A percentile compares a stretch with the other conserved stretches of the same genome.
Evolutionary conservation across 2,113 vertebrate species (phyloP).

Genomic region (Halcyon malimbica): DNA sequence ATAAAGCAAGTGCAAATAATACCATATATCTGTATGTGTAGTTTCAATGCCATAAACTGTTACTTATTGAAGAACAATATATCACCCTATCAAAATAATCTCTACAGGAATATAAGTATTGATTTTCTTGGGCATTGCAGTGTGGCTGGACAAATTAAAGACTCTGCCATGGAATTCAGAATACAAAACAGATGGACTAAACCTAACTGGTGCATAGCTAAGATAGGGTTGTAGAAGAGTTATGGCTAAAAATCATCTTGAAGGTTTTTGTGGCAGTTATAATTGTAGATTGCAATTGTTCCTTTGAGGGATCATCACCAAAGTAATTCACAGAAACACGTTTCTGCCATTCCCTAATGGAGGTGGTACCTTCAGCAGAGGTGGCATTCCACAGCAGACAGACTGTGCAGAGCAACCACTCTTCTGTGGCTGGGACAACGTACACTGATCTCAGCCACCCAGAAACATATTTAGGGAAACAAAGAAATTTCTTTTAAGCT

Average conservation of each 20-base stretch:
- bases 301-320: background rate
- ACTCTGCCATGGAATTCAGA: background rate
- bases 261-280: background rate
- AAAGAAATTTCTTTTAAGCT: background rate
- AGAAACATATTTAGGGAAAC: background rate
- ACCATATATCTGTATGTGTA: background rate
- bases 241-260: background rate
- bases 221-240: background rate
- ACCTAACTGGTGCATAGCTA: background rate
- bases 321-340: background rate
- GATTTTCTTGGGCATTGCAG: background rate
- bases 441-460: background rate
- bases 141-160: background rate
- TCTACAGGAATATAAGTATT: conserved; percentile 5
- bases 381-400: background rate
- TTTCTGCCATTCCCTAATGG: background rate
- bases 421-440: fast-evolving
- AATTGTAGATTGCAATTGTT: background rate
- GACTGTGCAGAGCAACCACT: background rate
- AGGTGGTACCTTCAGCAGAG: background rate
- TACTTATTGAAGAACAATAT: conserved; percentile 20
- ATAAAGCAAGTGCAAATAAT: background rate
- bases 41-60: background rate
- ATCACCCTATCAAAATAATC: conserved; percentile 27
- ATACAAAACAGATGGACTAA: conserved; percentile 8